These are phyloP conservation scores for Tenebrosternarchus preto DNA, from an alignment of 2,113 vertebrate genomes.

Conservation along the genomic window DNA sequence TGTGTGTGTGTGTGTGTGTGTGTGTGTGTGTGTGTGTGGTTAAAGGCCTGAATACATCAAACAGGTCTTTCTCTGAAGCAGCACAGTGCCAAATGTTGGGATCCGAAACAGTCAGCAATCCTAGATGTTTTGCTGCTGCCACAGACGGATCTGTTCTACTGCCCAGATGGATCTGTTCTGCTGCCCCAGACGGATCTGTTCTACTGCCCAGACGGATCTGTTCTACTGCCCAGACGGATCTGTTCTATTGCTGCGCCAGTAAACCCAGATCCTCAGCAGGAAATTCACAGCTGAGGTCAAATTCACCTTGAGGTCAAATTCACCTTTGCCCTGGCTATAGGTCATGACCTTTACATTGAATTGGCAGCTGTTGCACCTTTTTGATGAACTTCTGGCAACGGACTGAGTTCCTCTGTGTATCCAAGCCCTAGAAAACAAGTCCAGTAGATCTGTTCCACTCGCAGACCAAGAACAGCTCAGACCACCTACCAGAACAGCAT, in stretches of 20 bases:
- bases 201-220: no score
- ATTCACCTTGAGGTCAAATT: not conserved
- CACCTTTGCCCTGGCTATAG: not conserved
- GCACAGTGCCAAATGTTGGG: not conserved
- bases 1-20: not conserved
- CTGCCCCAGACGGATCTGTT: no score
- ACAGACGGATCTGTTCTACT: not conserved
- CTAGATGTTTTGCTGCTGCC: not conserved
- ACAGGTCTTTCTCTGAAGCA: conserved; percentile 24
- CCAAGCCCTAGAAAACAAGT: not conserved
- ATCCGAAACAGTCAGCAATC: not conserved
- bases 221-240: no score
- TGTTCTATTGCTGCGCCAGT: not conserved
- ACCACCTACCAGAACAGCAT: not conserved
- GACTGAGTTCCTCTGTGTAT: not conserved
- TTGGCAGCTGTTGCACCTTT: conserved; percentile 44
- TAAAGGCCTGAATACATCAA: no score
- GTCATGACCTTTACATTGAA: no score
- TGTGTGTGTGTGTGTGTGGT: not conserved
- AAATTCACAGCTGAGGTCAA: not conserved
- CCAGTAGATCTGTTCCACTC: not conserved
- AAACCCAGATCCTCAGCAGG: not conserved
- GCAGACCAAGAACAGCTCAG: conserved; percentile 1
- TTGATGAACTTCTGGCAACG: not conserved
- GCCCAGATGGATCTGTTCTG: no score